Base-by-base conservation (phyloP, 2,113 vertebrate genomes). In the Pteropus alecto region DNA sequence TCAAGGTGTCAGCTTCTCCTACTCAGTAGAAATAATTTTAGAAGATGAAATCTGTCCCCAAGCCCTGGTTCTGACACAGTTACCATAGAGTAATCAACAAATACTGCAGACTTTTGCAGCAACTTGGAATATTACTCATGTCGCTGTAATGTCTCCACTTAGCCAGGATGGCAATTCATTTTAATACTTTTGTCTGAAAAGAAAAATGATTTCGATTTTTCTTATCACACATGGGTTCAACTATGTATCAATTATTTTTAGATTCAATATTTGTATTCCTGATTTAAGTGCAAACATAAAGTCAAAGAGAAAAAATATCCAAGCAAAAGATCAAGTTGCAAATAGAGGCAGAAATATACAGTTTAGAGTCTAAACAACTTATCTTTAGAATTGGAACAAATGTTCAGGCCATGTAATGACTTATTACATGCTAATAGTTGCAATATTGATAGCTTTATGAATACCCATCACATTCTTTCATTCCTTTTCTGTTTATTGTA, bases 171-270 rank as follows among this genome's bases (percentile, higher is more conserved):
- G 96, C 96, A 96, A 97, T 97, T 97, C 84, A 97, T 96, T 98
- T 97, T 97, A 97, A 97, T 97, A 97, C 74, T 96, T 98, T 97
- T 96, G 70, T 97, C 95, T 90, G 79, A 79, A 97, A 97, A 97
- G 96, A 98, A 97, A 97, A 97, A 96, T 96, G 95, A 93, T 93
- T 96, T 97, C 0, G 26, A 96, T 97, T 97, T 96, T 98, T 97
- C 95, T 95, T 87, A 97, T 97, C 96, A 92, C 92, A 96, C 60
- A n/a, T 68, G 73, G 87, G 60, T 76, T 96, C 94, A 90, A 87
- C 96, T 84, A 84, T 54, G 35, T 97, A 94, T 97, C 96, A 94
- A 90, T 97, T 96, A 95, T 94, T 97, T 97, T 94, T 94, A 81
- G 92, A 94, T 97, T 97, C 92, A 96, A 90, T 97, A 97, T 97